phyloP scores from a whole-genome alignment of 53 echinoderm and acorn worm species.

The Crossaster papposus region DNA sequence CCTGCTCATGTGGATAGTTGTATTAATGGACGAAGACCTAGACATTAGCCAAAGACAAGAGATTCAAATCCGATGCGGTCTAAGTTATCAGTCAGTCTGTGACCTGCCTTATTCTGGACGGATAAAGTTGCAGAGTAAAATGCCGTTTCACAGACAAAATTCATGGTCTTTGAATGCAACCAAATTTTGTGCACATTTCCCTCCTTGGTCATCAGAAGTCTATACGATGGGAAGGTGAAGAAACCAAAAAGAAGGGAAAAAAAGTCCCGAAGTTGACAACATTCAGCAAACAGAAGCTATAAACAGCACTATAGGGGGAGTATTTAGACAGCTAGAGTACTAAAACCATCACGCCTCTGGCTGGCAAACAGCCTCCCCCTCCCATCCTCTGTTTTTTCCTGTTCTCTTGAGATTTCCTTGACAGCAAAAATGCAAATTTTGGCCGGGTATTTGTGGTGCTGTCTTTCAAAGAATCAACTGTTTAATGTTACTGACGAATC shows the following conservation, averaged over 20 bases:
- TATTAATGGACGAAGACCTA: too few species aligned
- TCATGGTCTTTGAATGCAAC: neutral
- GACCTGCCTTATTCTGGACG: too few species aligned
- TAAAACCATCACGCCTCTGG: constrained; percentile 47
- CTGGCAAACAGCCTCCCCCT: constrained; percentile 16
- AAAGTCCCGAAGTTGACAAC: neutral
- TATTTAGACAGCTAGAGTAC: constrained; percentile 56
- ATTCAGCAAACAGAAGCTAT: constrained; percentile 4
- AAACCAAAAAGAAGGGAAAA: too few species aligned
- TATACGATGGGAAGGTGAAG: neutral
- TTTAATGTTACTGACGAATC: too few species aligned
- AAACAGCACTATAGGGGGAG: constrained; percentile 39
- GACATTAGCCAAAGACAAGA: too few species aligned
- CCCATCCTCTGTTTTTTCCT: neutral
- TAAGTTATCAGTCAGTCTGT: too few species aligned
- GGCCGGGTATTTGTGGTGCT: neutral
- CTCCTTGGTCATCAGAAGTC: neutral
- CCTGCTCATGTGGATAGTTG: too few species aligned
- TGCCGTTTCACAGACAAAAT: neutral
- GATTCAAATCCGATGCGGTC: too few species aligned
- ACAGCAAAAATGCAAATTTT: constrained; percentile 4
- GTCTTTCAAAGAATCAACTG: too few species aligned
- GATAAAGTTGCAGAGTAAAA: too few species aligned
- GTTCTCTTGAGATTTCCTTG: neutral
- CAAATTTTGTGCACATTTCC: neutral